Base-by-base conservation (phyloP, 2,888 invertebrate species). In the Lasioglossum malachurum region DNA sequence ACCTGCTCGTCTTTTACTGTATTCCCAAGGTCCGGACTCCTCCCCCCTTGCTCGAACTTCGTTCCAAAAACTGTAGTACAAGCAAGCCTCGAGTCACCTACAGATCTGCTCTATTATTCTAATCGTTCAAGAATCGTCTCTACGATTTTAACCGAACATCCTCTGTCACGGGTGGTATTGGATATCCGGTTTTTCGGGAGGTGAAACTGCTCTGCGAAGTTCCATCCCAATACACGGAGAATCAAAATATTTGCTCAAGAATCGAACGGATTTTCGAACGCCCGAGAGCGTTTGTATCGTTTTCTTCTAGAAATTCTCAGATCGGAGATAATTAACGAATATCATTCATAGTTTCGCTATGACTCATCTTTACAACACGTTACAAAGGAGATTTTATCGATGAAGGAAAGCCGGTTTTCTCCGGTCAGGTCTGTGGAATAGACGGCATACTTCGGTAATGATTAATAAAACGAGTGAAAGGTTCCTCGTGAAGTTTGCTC, bases 391-490 rank as follows among this genome's bases (percentile, higher is more conserved):
- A 79, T 84, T 84, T 82, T 57, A 82, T 80, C 77, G 67, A 73
- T 53, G n/a, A 72, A n/a, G 69, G 60, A 27, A 75, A 74, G 60
- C 78, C 80, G 75, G 67, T 79, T 80, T 64, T 86, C 79, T 57
- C 41, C 5, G 60, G 35, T 4, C 44, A 27, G 19, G 73, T 60
- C 72, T 73, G 64, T 49, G 53, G 78, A 75, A 75, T 84, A 75
- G 74, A 75, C 84, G 72, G 75, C 84, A 84, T 83, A 75, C 76
- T 69, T 78, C 31, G 49, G 31, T 76, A 82, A 72, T 89, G 90
- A 90, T 90, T 91, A 91, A 90, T 84, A 77, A 90, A 83, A 91
- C 91, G 88, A 91, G 90, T 89, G 90, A 90, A 90, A 90, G 90
- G 90, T 83, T 35, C 44, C 46, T 57, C 16, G 72, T 67, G 74